Evolutionary conservation across 2,113 vertebrate species (phyloP).

Genomic region (Paracyprichromis sp.): DNA sequence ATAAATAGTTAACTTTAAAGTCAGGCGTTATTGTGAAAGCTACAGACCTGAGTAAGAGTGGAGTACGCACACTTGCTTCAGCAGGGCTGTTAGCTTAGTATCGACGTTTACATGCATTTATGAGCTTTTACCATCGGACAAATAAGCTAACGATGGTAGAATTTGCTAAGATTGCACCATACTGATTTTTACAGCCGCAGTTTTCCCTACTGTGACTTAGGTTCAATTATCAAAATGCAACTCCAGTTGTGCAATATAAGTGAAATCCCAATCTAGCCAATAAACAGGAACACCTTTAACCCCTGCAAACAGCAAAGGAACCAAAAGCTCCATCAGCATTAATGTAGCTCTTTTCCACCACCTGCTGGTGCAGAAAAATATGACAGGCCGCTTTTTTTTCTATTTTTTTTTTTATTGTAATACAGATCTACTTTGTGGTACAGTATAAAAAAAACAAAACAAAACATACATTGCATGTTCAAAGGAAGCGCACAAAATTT

Average conservation of each 20-base stretch:
- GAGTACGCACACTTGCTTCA: neutral
- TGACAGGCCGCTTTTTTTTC: neutral
- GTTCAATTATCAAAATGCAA: neutral
- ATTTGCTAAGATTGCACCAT: neutral
- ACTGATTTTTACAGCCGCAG: neutral
- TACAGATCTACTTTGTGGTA: conserved; percentile 57
- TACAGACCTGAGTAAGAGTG: neutral
- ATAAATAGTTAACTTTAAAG: neutral
- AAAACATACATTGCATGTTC: conserved; percentile 57
- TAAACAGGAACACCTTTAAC: neutral
- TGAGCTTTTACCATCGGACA: neutral
- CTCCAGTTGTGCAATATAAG: neutral
- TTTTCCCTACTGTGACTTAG: neutral
- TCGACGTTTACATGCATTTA: neutral
- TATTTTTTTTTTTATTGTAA: conserved; percentile 27
- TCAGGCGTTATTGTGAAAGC: neutral
- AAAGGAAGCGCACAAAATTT: conserved; percentile 71
- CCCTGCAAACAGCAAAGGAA: neutral
- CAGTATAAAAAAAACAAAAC: conserved; percentile 61
- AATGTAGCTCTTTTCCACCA: neutral
- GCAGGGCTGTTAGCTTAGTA: neutral
- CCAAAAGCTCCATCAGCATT: neutral
- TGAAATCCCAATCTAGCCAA: neutral
- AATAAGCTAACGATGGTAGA: neutral
- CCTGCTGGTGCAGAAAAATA: neutral